Conservation (phyloP, 2,888 invertebrate genomes). For the Drosophila longiperda region DNA sequence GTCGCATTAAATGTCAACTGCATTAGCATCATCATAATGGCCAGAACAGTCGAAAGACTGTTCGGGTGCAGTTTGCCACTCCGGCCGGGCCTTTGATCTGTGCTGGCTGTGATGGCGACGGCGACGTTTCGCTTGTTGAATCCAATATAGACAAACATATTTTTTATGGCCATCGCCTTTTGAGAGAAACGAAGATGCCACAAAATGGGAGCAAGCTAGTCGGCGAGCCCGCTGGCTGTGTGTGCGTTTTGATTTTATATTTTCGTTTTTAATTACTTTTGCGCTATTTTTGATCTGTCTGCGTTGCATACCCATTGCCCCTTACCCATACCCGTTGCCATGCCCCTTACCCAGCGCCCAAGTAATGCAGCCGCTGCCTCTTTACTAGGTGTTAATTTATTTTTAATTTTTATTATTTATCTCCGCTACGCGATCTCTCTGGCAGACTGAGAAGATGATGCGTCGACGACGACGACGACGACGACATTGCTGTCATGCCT, state of each 20-base stretch:
- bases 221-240: slow-evolving; percentile 21
- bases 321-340: neutral
- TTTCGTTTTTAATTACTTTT: slow-evolving; percentile 80
- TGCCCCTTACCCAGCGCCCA: slow-evolving; percentile 16
- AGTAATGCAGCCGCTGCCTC: slow-evolving; percentile 54
- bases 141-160: slow-evolving; percentile 74
- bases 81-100: slow-evolving; percentile 62
- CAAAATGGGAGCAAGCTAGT: slow-evolving; percentile 12
- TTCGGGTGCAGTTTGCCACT: slow-evolving; percentile 35
- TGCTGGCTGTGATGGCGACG: slow-evolving; percentile 32
- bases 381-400: slow-evolving; percentile 83
- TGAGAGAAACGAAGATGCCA: slow-evolving; percentile 20
- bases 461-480: slow-evolving; percentile 20
- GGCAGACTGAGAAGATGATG: slow-evolving; percentile 38
- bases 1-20: slow-evolving; percentile 77
- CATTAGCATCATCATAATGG: slow-evolving; percentile 77
- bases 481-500: slow-evolving; percentile 13
- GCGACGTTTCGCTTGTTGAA: slow-evolving; percentile 75
- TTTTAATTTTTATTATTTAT: slow-evolving; percentile 83
- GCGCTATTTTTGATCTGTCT: slow-evolving; percentile 78
- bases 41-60: slow-evolving; percentile 61
- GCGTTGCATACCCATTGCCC: slow-evolving; percentile 11
- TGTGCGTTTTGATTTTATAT: slow-evolving; percentile 68
- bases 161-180: slow-evolving; percentile 56
- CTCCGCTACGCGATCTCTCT: slow-evolving; percentile 66